Percentiles rank a stretch among this genome's conserved stretches.
Evolutionary conservation across 2,113 vertebrate genomes (phyloP).

Genomic region (Pygoscelis antarcticus): DNA sequence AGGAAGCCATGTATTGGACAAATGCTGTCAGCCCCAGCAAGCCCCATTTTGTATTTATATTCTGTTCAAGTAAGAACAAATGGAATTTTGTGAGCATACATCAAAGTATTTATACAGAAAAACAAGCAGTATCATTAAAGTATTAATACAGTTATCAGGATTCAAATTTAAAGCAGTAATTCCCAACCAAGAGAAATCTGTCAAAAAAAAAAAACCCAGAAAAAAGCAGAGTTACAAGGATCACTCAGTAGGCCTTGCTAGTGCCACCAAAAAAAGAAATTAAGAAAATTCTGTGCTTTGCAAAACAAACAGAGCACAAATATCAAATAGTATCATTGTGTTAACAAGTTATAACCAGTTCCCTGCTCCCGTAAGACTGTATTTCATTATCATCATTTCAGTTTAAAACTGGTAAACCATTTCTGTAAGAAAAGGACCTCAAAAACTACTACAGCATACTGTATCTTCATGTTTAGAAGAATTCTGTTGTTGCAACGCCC

Average conservation of each 20-base stretch:
- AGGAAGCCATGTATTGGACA: not conserved
- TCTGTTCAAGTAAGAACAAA: not conserved
- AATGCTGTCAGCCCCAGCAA: not conserved
- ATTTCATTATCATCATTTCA: not conserved
- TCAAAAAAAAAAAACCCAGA: not conserved
- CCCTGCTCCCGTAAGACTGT: not conserved
- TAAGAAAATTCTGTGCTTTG: not conserved
- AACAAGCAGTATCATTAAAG: not conserved
- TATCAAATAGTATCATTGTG: not conserved
- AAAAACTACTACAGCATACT: not conserved
- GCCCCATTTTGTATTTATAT: not conserved
- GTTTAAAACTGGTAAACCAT: not conserved
- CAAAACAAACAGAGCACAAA: not conserved
- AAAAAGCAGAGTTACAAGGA: not conserved
- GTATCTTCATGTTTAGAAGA: not conserved
- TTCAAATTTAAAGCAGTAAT: not conserved
- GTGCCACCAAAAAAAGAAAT: not conserved
- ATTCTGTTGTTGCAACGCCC: not conserved
- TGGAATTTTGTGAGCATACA: not conserved
- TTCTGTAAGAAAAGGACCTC: not conserved
- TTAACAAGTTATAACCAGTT: not conserved
- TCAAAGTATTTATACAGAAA: not conserved
- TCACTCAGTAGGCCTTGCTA: not conserved
- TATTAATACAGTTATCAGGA: not conserved
- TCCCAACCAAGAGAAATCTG: not conserved